These are phyloP conservation scores for Synodontis membranacea DNA, from an alignment of 2,113 vertebrate genomes.

Conservation along the genomic window DNA sequence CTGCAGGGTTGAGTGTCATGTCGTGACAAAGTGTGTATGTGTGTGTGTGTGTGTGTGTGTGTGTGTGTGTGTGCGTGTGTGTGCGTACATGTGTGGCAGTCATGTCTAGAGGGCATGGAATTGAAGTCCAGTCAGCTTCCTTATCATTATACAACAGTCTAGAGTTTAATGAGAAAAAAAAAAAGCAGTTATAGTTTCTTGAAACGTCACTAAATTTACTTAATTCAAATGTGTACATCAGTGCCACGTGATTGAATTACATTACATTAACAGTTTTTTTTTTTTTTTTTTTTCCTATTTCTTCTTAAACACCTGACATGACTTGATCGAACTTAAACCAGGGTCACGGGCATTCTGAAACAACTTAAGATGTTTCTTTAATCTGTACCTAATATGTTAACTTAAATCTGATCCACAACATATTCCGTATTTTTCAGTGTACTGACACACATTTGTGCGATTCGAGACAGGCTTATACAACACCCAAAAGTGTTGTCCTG, in stretches of 20 bases:
- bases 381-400: background rate
- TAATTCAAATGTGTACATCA: background rate
- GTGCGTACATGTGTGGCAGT: background rate
- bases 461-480: background rate
- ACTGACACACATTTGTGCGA: background rate
- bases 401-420: background rate
- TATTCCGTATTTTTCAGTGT: background rate
- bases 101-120: background rate
- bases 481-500: background rate
- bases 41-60: background rate
- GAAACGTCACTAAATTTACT: background rate
- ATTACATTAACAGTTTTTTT: background rate
- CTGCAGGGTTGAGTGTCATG: background rate
- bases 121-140: background rate
- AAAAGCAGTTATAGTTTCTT: background rate
- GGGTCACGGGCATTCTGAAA: background rate
- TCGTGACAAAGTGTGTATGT: background rate
- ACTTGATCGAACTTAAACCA: background rate
- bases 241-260: background rate
- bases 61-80: background rate
- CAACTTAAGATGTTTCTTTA: too few relatives aligned
- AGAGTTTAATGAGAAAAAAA: background rate
- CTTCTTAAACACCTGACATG: background rate
- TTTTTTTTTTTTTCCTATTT: background rate
- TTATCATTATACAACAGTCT: background rate